These are phyloP conservation scores for Hololepta plana DNA, from an alignment of 2,888 invertebrate genomes.

Conservation along the genomic window DNA sequence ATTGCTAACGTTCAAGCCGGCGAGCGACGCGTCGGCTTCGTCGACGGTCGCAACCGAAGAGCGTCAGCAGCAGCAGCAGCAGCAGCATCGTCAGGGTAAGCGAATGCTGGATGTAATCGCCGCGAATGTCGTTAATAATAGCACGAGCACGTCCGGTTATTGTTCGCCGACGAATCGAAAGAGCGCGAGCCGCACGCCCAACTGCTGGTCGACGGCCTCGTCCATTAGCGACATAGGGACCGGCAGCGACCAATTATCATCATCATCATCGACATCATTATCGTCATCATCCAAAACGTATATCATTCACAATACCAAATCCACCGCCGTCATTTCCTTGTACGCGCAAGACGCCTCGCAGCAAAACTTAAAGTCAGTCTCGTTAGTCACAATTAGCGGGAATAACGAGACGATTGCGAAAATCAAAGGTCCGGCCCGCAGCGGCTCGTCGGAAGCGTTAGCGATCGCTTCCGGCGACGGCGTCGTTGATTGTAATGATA, in stretches of 20 bases:
- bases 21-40: too few relatives aligned
- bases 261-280: slow-evolving; percentile 1
- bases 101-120: too few relatives aligned
- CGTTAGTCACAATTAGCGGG: slow-evolving; percentile 26
- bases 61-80: too few relatives aligned
- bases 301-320: slow-evolving; percentile 27
- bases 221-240: slow-evolving; percentile 24
- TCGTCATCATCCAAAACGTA: slow-evolving; percentile 16
- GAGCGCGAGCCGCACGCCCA: slow-evolving; percentile 20
- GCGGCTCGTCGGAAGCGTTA: too few relatives aligned
- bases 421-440: too few relatives aligned
- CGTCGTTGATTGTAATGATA: slow-evolving; percentile 4
- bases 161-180: slow-evolving; percentile 27
- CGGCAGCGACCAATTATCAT: slow-evolving; percentile 14
- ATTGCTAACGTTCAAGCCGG: slow-evolving; percentile 17
- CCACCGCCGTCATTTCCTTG: slow-evolving; percentile 27
- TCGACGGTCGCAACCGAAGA: too few relatives aligned
- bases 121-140: slow-evolving; percentile 23
- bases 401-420: slow-evolving; percentile 14
- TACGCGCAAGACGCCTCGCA: slow-evolving; percentile 15
- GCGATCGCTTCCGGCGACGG: slow-evolving; percentile 6
- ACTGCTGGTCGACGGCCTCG: slow-evolving; percentile 25
- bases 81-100: slow-evolving; percentile 4
- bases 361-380: slow-evolving; percentile 24
- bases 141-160: slow-evolving; percentile 30